Evolutionary conservation across 2,113 vertebrate genomes (phyloP).

Genomic region (Ibidorhyncha struthersii): DNA sequence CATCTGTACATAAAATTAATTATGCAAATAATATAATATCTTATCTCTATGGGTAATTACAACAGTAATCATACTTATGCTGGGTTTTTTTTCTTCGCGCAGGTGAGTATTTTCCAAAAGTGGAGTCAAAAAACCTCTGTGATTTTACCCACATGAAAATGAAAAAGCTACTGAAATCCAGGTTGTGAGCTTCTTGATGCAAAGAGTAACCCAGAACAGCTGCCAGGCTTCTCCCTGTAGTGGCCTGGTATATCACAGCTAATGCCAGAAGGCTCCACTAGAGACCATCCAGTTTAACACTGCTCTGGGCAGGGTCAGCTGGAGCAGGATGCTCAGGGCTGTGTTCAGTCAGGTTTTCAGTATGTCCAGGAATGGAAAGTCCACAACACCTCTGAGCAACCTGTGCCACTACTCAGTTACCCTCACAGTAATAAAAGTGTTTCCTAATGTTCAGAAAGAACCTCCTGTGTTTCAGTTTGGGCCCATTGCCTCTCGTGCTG

Average conservation of each 20-base stretch:
- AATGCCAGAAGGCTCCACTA: background rate
- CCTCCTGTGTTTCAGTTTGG: background rate
- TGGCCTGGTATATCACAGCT: background rate
- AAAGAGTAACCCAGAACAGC: background rate
- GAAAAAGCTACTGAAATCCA: background rate
- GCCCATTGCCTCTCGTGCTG: background rate
- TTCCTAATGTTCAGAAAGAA: background rate
- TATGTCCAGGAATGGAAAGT: background rate
- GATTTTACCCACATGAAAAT: background rate
- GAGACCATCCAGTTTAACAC: background rate
- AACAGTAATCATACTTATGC: conserved; percentile 13
- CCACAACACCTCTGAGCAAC: background rate
- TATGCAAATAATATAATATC: conserved; percentile 50
- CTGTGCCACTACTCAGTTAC: background rate
- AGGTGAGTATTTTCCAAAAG: conserved; percentile 14
- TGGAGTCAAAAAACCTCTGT: background rate
- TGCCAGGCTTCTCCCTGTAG: background rate
- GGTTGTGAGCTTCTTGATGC: background rate
- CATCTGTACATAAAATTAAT: conserved; percentile 48
- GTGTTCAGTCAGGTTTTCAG: background rate
- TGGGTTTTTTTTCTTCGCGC: background rate
- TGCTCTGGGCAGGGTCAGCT: background rate
- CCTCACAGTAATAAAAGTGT: background rate
- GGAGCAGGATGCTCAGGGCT: background rate
- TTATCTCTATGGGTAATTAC: conserved; percentile 47